Percentiles rank a stretch among this genome's conserved stretches.
phyloP scores from a whole-genome alignment of 2,113 vertebrate genomes.

The Antechinus flavipes region DNA sequence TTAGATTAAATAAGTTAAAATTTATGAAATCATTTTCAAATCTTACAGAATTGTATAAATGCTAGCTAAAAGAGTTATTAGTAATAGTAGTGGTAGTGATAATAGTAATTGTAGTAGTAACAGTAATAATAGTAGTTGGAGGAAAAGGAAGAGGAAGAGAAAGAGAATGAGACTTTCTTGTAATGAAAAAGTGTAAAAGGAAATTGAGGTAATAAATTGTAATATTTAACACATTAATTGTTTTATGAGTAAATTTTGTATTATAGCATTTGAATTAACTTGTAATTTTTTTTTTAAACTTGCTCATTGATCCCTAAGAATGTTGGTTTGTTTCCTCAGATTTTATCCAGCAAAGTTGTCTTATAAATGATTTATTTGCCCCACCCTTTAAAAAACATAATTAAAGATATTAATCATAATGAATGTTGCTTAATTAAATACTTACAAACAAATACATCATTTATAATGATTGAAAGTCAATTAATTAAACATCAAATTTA shows the following conservation, averaged over 20 bases:
- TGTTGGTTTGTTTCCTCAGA: slow-evolving; percentile 36
- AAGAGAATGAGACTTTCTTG: neutral
- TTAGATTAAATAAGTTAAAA: neutral
- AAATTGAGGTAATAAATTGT: neutral
- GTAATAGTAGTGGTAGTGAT: too few species aligned
- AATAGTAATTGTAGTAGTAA: neutral
- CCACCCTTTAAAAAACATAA: slow-evolving; percentile 45
- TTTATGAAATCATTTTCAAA: neutral
- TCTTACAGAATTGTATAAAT: neutral
- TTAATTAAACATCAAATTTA: slow-evolving; percentile 33
- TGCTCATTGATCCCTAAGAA: slow-evolving; percentile 24
- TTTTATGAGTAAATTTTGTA: neutral
- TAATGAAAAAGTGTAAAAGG: neutral
- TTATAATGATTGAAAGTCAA: slow-evolving; percentile 59
- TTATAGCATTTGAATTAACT: neutral
- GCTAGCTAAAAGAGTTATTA: neutral
- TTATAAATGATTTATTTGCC: slow-evolving; percentile 57
- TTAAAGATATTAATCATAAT: slow-evolving; percentile 23
- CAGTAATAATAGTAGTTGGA: too few species aligned
- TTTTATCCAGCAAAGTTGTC: slow-evolving; percentile 24
- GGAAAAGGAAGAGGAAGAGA: too few species aligned
- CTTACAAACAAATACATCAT: slow-evolving; percentile 50
- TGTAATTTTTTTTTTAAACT: slow-evolving; percentile 50
- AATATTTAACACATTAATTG: neutral
- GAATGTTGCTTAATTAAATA: slow-evolving; percentile 41